Percentiles rank a stretch among this genome's conserved stretches.
Conservation (phyloP, 1,140 invertebrate species). For the Pseudomyrmex cubaensis region DNA sequence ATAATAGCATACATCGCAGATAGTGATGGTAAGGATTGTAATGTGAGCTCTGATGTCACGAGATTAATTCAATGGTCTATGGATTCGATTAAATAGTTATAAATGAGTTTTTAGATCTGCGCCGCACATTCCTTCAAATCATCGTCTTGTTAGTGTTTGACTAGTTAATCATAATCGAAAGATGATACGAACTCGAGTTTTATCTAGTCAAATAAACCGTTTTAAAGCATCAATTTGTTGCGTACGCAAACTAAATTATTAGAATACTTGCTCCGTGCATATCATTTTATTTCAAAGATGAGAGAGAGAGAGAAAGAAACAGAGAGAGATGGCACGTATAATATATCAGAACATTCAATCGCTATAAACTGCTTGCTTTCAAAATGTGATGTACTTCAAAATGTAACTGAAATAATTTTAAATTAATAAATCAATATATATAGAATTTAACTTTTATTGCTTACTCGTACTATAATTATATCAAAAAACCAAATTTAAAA, state of each 20-base stretch:
- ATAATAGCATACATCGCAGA: too few relatives aligned
- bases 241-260: slow-evolving; percentile 14
- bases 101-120: slow-evolving; percentile 49
- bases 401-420: too few relatives aligned
- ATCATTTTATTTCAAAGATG: slow-evolving; percentile 44
- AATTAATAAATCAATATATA: too few relatives aligned
- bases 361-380: not conserved
- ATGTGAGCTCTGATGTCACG: not conserved
- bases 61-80: slow-evolving; percentile 28
- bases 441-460: too few relatives aligned
- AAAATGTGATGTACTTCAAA: too few relatives aligned
- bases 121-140: slow-evolving; percentile 36
- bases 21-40: not conserved
- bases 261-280: slow-evolving; percentile 29
- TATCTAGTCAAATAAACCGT: slow-evolving; percentile 28
- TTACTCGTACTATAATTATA: slow-evolving; percentile 2
- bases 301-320: slow-evolving; percentile 9
- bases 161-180: slow-evolving; percentile 5
- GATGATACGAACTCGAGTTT: slow-evolving; percentile 32
- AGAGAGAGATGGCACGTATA: too few relatives aligned
- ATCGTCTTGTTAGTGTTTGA: slow-evolving; percentile 22
- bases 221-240: slow-evolving; percentile 59
- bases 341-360: slow-evolving; percentile 18
- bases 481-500: slow-evolving; percentile 49
- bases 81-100: slow-evolving; percentile 29